Percentiles rank a stretch among this genome's conserved stretches.
Evolutionary conservation across 2,797 vertebrate genomes (phyloP).

Genomic region (Thaleichthys pacificus): DNA sequence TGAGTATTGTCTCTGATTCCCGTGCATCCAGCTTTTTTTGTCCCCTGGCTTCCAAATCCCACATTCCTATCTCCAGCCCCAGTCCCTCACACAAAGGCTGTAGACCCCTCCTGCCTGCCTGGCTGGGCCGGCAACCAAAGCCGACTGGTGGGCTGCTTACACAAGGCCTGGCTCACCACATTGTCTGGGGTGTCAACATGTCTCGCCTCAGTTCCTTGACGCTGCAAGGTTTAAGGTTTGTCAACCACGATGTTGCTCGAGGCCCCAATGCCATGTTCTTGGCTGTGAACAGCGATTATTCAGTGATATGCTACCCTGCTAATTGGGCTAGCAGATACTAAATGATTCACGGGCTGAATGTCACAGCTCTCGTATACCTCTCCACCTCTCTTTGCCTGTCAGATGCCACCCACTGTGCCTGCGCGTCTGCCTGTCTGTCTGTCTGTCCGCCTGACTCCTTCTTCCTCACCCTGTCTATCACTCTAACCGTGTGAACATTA

Average conservation of each 20-base stretch:
- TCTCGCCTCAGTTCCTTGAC: too few species aligned
- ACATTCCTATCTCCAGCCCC: slow-evolving; percentile 57
- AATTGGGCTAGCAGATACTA: slow-evolving; percentile 40
- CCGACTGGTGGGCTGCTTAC: slow-evolving; percentile 14
- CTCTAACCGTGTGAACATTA: neutral
- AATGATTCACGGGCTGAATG: slow-evolving; percentile 50
- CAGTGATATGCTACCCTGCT: slow-evolving; percentile 29
- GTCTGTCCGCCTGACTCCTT: slow-evolving; percentile 1
- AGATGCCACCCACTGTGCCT: neutral
- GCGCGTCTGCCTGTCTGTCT: neutral
- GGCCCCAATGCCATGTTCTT: neutral
- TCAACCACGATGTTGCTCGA: neutral
- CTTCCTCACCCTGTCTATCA: neutral
- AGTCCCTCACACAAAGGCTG: slow-evolving; percentile 57
- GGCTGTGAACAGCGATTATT: slow-evolving; percentile 31
- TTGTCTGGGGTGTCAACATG: neutral
- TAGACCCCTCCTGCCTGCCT: slow-evolving; percentile 47
- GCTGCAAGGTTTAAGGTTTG: too few species aligned
- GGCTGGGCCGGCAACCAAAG: slow-evolving; percentile 19
- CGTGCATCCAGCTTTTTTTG: slow-evolving; percentile 49
- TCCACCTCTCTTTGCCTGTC: neutral
- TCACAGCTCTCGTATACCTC: slow-evolving; percentile 23
- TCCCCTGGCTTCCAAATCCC: slow-evolving; percentile 47
- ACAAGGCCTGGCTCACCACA: slow-evolving; percentile 19
- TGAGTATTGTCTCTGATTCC: slow-evolving; percentile 46